Evolutionary conservation across 2,113 vertebrate genomes (phyloP), one percentile per base, ranked within the genome.

Genomic region (Sula dactylatra): DNA sequence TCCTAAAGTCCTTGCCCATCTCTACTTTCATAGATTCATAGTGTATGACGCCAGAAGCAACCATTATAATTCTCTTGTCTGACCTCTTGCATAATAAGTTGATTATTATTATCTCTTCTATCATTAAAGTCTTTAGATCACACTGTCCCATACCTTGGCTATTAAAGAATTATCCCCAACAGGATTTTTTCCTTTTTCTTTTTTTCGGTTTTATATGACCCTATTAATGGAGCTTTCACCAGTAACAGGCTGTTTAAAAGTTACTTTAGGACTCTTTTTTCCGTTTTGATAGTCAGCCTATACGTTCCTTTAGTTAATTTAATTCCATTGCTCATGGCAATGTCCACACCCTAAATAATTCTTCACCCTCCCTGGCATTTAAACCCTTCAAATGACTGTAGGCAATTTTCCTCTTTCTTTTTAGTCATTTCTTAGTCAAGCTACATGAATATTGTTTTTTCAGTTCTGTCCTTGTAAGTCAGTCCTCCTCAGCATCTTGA

Each of bases 321-420:
- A 69, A 95, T 93, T 88, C 58, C 38, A 66, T 77, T 87, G 86
- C 95, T 95, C 36, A 24, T 70, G 74, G 93, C 94, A 50, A 58
- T 85, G 91, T 90, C 94, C 94, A 94, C 95, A 94, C 94, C 96
- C 96, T 88, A 94, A 95, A 94, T 95, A 97, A 94, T 93, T 90
- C 74, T 93, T 96, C 93, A 85, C 45, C 70, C 54, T 97, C 32
- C 73, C 89, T 96, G 93, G 86, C 89, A 70, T 90, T 95, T 94
- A 95, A 93, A 93, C n/a, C 26, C 59, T 90, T 96, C 32, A 77
- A 66, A 95, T 73, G 16, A 73, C 86, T 95, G 26, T 77, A 80
- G 91, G 93, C 62, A 58, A 45, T 80, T 70, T 91, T 87, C 27
- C 32, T 91, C 54, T 80, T 91, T 84, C 73, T 69, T 79, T 87